Base-by-base conservation (phyloP, 2,888 invertebrate genomes). In the Tribolium freemani region DNA sequence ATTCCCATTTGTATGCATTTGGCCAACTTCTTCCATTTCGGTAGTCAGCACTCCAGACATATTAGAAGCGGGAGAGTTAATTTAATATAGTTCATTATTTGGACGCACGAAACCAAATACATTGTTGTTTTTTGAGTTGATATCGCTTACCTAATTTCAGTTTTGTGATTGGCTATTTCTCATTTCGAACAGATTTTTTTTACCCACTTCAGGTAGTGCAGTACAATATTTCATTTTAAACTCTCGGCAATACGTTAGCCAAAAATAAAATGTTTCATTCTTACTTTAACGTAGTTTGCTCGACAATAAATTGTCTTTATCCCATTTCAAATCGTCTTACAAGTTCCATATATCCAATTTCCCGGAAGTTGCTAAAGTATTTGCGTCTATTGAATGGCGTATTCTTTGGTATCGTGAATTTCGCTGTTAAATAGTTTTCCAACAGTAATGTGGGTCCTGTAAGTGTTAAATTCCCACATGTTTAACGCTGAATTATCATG, bases 401-500 rank as follows among this genome's bases (percentile, higher is more conserved):
- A 38, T 38, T 38, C 38, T 38, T 38, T 38, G 38, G 8, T 38
- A 38, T 38, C 8, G n/a, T 38, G 38, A 5, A 38, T 38, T 38
- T 38, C n/a, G n/a, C 9, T n/a, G 38, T 38, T 38, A 38, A 26
- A 26, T 26, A 26, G 26, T 26, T 26, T 26, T 26, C 3, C 26
- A 26, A 26, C 26, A 26, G 26, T 26, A 26, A 3, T 26, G 26
- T 26, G 26, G 0, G 26, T 26, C 3, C 26, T 2, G 26, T 3
- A 26, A 26, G 26, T 26, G 26, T 26, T 26, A 26, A 38, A 38
- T 38, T 38, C 38, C 1, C 2, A 1, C 8, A 38, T 51, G n/a
- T 63, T 21, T 30, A 51, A 63, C 50, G 26, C 10, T 50, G 63
- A 63, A 63, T 38, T 51, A 51, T 63, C 63, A 50, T 51, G 63